A percentile compares a stretch with the other conserved stretches of the same genome.
phyloP scores from a whole-genome alignment of 2,888 invertebrate genomes.

The Hymenopus coronatus region DNA sequence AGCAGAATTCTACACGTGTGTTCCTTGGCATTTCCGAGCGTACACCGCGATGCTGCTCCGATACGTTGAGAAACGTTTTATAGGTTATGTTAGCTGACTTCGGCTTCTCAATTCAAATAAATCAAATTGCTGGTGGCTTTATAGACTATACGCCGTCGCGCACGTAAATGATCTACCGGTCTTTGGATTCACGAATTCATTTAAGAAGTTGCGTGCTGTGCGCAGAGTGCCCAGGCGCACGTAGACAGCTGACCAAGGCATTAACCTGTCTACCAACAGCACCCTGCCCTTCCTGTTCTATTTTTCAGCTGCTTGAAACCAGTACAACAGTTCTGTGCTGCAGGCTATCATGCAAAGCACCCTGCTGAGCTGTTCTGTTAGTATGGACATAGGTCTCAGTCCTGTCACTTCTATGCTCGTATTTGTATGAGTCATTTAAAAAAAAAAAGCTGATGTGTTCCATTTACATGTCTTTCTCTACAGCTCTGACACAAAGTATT shows the following conservation, averaged over 20 bases:
- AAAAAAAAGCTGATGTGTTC: too few relatives aligned
- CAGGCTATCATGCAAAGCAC: background rate
- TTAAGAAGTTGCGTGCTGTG: background rate
- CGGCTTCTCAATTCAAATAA: background rate
- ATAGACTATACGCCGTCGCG: background rate
- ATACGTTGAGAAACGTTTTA: background rate
- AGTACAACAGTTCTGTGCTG: background rate
- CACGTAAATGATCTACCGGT: background rate
- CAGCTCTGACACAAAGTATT: too few relatives aligned
- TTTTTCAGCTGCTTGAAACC: background rate
- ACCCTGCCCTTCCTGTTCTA: background rate
- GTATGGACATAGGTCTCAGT: background rate
- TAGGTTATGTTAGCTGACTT: background rate
- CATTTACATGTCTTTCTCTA: too few relatives aligned
- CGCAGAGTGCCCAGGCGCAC: background rate
- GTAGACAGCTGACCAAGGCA: background rate
- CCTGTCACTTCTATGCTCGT: too few relatives aligned
- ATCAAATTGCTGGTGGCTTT: background rate
- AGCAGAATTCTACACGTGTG: too few relatives aligned
- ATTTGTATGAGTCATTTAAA: too few relatives aligned
- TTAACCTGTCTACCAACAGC: background rate
- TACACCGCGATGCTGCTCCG: too few relatives aligned
- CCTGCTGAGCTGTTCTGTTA: background rate
- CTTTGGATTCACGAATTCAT: background rate
- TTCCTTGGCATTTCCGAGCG: too few relatives aligned